These are phyloP conservation scores for Herminia tarsipennalis DNA, from an alignment of 2,888 invertebrate species.

Conservation along the genomic window DNA sequence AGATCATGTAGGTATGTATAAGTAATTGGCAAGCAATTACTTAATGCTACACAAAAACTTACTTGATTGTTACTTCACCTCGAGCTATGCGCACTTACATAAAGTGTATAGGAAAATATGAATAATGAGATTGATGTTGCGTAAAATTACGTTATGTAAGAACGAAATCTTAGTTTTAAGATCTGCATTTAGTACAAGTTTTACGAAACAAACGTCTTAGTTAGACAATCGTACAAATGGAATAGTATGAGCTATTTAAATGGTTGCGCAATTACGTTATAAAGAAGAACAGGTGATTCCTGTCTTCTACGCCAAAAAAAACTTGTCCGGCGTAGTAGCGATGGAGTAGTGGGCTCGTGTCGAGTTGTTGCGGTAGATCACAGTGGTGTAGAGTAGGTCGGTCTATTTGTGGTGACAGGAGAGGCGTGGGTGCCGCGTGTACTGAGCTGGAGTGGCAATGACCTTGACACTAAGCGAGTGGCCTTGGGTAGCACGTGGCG, in stretches of 20 bases:
- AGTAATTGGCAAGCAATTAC: too few species aligned
- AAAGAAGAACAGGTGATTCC: constrained; percentile 24
- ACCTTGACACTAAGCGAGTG: constrained; percentile 86
- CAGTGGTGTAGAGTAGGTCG: constrained; percentile 76
- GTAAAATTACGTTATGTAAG: constrained; percentile 22
- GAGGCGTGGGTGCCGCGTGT: constrained; percentile 84
- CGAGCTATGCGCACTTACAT: constrained; percentile 16
- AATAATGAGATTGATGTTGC: constrained; percentile 17
- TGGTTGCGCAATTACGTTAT: constrained; percentile 15
- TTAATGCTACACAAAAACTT: constrained; percentile 1
- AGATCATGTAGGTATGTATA: not conserved
- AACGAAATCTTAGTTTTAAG: constrained; percentile 13
- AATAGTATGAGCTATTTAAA: constrained; percentile 9
- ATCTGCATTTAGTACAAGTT: not conserved
- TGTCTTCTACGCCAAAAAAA: constrained; percentile 39
- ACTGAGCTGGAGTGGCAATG: constrained; percentile 85
- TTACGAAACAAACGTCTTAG: constrained; percentile 6
- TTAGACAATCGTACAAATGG: constrained; percentile 7
- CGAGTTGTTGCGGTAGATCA: constrained; percentile 69
- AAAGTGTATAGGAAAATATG: constrained; percentile 19
- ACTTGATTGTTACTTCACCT: not conserved
- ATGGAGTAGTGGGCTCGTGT: constrained; percentile 51
- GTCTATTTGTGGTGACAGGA: constrained; percentile 85
- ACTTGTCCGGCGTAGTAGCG: constrained; percentile 37
- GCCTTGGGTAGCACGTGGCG: constrained; percentile 86